Conservation (phyloP, 2,888 invertebrate genomes). For the Hirtodrosophila duncani region DNA sequence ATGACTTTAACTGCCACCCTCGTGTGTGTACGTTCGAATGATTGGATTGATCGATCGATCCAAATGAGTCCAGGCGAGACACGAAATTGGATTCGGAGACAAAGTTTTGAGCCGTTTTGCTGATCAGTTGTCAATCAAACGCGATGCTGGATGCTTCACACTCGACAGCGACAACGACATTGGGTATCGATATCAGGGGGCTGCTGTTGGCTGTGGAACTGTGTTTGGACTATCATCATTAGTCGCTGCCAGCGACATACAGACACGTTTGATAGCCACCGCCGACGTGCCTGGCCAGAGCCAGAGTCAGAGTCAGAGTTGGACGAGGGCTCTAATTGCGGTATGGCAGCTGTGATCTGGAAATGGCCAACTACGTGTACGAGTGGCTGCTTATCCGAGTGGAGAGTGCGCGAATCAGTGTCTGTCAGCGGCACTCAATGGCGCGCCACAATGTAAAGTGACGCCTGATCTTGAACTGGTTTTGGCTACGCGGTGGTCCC, state of each 20-base stretch:
- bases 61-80: slow-evolving; percentile 23
- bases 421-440: slow-evolving; percentile 51
- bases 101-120: slow-evolving; percentile 27
- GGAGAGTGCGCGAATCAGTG: slow-evolving; percentile 23
- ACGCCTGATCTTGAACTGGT: slow-evolving; percentile 72
- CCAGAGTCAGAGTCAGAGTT: slow-evolving; percentile 11
- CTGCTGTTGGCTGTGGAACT: neutral
- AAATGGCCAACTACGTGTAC: slow-evolving; percentile 24
- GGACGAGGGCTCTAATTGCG: slow-evolving; percentile 59
- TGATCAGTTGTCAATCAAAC: slow-evolving; percentile 73
- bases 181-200: slow-evolving; percentile 1
- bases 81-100: slow-evolving; percentile 14
- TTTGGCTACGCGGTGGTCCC: slow-evolving; percentile 63
- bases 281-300: slow-evolving; percentile 39
- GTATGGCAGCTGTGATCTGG: slow-evolving; percentile 57
- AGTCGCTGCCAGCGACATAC: slow-evolving; percentile 58
- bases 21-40: no score
- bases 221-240: slow-evolving; percentile 59
- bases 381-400: slow-evolving; percentile 17
- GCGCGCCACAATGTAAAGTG: slow-evolving; percentile 52
- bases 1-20: no score
- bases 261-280: slow-evolving; percentile 64
- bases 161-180: slow-evolving; percentile 31
- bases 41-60: no score
- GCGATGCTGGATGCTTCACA: slow-evolving; percentile 73